These are phyloP conservation scores for Holacanthella duospinosa DNA, from an alignment of 2,888 invertebrate species.

Conservation along the genomic window DNA sequence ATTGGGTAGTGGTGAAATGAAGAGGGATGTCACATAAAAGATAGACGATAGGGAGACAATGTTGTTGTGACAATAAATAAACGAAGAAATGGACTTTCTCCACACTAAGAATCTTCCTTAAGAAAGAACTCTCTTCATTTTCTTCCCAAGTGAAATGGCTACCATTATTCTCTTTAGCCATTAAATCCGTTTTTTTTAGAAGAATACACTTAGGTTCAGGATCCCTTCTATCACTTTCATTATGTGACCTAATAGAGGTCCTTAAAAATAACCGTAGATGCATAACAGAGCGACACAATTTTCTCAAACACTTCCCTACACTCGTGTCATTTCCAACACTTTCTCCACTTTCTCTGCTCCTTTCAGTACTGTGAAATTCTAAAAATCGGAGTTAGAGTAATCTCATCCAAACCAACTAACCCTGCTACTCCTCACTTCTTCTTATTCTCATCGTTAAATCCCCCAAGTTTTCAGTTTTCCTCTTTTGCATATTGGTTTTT, in stretches of 20 bases:
- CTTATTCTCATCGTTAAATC: neutral
- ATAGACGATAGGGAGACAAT: neutral
- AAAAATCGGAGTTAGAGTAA: neutral
- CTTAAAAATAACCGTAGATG: neutral
- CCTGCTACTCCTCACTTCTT: neutral
- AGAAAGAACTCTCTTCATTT: neutral
- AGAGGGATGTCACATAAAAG: neutral
- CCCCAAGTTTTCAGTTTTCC: neutral
- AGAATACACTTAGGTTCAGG: constrained; percentile 1
- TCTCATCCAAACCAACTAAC: neutral
- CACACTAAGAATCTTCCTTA: neutral
- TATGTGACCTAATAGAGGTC: neutral
- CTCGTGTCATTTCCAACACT: neutral
- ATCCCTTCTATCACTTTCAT: neutral
- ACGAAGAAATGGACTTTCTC: neutral
- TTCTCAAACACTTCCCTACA: no score
- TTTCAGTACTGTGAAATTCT: no score
- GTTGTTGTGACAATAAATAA: constrained; percentile 3
- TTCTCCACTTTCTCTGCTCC: neutral
- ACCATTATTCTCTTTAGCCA: neutral
- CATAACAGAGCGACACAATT: neutral
- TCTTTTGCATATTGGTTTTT: neutral
- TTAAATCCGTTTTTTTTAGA: neutral
- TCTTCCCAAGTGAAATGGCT: neutral
- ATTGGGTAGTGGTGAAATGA: neutral